A percentile compares a stretch with the other conserved stretches of the same genome.
Evolutionary conservation across 2,113 vertebrate species (phyloP).

Genomic region (Ailurus styani): DNA sequence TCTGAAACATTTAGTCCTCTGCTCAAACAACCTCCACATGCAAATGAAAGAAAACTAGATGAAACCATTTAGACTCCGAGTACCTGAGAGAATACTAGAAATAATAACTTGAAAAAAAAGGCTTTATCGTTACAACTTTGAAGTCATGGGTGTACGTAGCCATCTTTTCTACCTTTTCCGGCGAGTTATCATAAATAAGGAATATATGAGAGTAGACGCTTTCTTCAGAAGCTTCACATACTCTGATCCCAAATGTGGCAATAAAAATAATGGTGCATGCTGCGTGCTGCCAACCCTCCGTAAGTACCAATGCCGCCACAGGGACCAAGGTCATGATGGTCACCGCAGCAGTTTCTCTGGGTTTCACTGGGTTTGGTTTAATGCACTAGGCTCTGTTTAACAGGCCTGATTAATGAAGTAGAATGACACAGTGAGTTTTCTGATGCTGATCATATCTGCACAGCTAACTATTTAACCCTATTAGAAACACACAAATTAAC

Average conservation of each 20-base stretch:
- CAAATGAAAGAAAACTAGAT: neutral
- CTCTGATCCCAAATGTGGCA: neutral
- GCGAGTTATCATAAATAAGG: neutral
- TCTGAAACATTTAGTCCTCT: neutral
- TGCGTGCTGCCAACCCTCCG: neutral
- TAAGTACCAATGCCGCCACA: neutral
- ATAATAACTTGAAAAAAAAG: neutral
- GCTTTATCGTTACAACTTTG: neutral
- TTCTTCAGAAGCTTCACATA: neutral
- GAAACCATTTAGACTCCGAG: neutral
- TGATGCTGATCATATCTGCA: conserved; percentile 42
- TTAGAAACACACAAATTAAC: conserved; percentile 24
- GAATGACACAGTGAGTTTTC: conserved; percentile 53
- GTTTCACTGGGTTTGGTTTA: neutral
- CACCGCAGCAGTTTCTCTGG: no score
- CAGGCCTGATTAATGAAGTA: conserved; percentile 61
- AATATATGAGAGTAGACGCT: neutral
- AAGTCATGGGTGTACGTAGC: fast-evolving
- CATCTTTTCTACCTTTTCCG: neutral
- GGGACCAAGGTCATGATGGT: neutral
- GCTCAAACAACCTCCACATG: neutral
- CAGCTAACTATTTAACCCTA: conserved; percentile 42
- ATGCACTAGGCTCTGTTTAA: conserved; percentile 58
- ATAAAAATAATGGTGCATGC: neutral
- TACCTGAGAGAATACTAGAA: neutral